Conservation (phyloP, 1,140 invertebrate species). For the Neoseiulus cucumeris region DNA sequence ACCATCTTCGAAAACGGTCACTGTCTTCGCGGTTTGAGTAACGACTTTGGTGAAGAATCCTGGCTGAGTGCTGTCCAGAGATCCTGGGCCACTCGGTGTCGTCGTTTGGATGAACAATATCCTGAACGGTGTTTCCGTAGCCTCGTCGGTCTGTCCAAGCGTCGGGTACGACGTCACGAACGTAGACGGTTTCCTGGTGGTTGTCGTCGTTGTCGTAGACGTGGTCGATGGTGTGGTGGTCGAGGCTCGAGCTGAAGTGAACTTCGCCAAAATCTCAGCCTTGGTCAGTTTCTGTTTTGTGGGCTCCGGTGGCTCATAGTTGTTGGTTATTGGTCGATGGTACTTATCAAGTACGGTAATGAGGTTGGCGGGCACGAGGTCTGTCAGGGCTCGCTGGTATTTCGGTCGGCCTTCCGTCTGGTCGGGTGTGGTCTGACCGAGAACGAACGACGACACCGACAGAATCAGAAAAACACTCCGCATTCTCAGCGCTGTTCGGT, state of each 20-base stretch:
- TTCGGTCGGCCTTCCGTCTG: slow-evolving; percentile 4
- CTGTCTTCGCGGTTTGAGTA: background rate
- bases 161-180: background rate
- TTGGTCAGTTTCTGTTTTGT: slow-evolving; percentile 6
- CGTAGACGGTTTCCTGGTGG: background rate
- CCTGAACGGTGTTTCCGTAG: background rate
- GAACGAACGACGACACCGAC: no score
- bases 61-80: background rate
- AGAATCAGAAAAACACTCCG: no score
- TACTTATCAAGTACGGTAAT: slow-evolving; percentile 5
- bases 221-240: background rate
- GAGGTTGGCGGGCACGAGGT: background rate
- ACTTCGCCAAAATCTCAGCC: background rate
- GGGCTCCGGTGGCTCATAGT: background rate
- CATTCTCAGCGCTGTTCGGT: no score
- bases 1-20: background rate
- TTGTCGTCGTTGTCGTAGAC: background rate
- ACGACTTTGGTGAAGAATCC: background rate
- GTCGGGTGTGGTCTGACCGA: background rate
- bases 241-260: background rate
- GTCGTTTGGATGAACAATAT: slow-evolving; percentile 4
- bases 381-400: slow-evolving; percentile 2
- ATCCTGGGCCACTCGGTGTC: background rate
- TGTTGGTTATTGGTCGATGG: background rate
- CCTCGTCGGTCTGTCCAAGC: background rate